These are phyloP conservation scores for Entomobrya multifasciata DNA, from an alignment of 2,888 invertebrate genomes.

Conservation along the genomic window DNA sequence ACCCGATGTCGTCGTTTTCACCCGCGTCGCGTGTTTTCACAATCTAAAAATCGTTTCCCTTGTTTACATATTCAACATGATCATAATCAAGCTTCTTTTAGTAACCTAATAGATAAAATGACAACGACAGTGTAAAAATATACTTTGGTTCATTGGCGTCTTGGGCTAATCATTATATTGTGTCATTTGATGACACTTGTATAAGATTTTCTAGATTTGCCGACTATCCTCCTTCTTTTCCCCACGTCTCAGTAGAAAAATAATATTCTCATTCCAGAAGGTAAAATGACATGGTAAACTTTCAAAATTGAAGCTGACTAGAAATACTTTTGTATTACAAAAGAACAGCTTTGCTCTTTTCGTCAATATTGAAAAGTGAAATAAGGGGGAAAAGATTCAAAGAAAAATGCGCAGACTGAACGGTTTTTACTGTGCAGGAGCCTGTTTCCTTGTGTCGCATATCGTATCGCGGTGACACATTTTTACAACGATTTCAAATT, in stretches of 20 bases:
- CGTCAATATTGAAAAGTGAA: slow-evolving; percentile 51
- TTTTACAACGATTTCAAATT: slow-evolving; percentile 44
- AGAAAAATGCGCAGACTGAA: slow-evolving; percentile 9
- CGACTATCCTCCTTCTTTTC: slow-evolving; percentile 11
- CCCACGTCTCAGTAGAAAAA: slow-evolving; percentile 28
- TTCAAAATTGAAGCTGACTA: no score
- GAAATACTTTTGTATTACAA: no score
- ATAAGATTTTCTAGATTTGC: slow-evolving; percentile 32
- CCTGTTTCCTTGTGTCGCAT: slow-evolving; percentile 51
- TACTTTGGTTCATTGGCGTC: background rate
- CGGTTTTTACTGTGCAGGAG: slow-evolving; percentile 41
- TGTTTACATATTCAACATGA: background rate
- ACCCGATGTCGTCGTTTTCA: slow-evolving; percentile 8
- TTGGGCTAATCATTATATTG: slow-evolving; percentile 61
- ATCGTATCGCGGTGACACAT: slow-evolving; percentile 53
- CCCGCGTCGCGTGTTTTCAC: background rate
- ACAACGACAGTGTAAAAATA: background rate
- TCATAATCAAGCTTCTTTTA: background rate
- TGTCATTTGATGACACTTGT: slow-evolving; percentile 61
- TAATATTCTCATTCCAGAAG: slow-evolving; percentile 65
- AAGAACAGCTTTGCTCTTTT: slow-evolving; percentile 60
- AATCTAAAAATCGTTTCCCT: background rate
- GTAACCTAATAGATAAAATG: slow-evolving; percentile 32
- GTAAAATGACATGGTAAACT: no score
- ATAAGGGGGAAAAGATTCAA: slow-evolving; percentile 32